phyloP scores from a whole-genome alignment of 2,797 vertebrate genomes.

The Phyllotis vaccarum region DNA sequence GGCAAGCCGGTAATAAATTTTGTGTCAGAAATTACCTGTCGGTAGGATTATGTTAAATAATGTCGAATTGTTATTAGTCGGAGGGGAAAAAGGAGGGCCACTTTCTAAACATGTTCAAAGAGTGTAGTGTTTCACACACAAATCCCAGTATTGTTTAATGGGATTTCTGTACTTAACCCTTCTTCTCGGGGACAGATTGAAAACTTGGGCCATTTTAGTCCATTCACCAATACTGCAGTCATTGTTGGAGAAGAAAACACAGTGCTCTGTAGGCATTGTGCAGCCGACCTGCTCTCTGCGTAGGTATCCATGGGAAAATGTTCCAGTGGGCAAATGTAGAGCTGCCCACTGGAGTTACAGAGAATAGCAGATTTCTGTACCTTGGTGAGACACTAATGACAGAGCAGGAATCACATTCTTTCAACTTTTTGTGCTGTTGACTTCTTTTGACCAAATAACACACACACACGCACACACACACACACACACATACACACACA shows the following conservation, averaged over 20 bases:
- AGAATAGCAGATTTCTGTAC: neutral
- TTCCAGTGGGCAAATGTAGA: neutral
- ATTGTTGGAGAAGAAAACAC: slow-evolving; percentile 80
- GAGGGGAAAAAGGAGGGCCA: slow-evolving; percentile 78
- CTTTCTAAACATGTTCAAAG: slow-evolving; percentile 87
- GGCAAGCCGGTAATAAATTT: slow-evolving; percentile 90
- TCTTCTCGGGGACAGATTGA: slow-evolving; percentile 82
- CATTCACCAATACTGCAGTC: slow-evolving; percentile 68
- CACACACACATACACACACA: too few species aligned
- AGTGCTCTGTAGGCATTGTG: slow-evolving; percentile 67
- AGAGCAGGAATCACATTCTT: neutral
- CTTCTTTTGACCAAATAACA: slow-evolving; percentile 44
- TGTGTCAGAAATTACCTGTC: slow-evolving; percentile 91
- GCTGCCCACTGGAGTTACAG: neutral
- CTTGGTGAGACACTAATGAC: neutral
- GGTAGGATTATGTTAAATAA: slow-evolving; percentile 90
- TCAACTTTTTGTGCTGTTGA: slow-evolving; percentile 45
- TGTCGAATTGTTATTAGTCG: slow-evolving; percentile 88
- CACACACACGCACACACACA: neutral
- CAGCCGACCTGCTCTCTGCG: slow-evolving; percentile 66
- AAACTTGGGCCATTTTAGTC: slow-evolving; percentile 81
- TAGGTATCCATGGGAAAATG: neutral
- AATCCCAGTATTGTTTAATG: slow-evolving; percentile 88
- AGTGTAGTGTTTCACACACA: slow-evolving; percentile 86
- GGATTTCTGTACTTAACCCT: slow-evolving; percentile 86